Base-by-base conservation (phyloP, 2,113 vertebrate genomes). In the Hydropotes inermis region DNA sequence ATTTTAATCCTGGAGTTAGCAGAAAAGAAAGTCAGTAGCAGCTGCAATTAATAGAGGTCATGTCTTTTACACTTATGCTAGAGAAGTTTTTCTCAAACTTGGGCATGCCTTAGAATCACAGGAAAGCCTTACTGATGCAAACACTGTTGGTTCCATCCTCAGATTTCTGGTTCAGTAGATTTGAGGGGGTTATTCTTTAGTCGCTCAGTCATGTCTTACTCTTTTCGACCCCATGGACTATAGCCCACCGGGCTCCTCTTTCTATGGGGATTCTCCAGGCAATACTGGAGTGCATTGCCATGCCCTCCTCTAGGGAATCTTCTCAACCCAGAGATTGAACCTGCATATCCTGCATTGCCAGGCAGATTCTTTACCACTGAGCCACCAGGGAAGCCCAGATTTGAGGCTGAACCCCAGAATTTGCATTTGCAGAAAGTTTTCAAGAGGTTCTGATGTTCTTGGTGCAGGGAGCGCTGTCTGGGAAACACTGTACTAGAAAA, bases 361-460 rank as follows among this genome's bases (percentile, higher is more conserved):
- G 39, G 70, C 15, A 43, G 70, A 43, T 27, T 76, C 36, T 76
- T 76, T 27, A 43, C 70, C 23, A 43, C 36, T 76, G 70, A 15
- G 39, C 23, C 23, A 43, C 23, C 12, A 76, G 39, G 23, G 39
- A 43, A 27, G 23, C 39, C 70, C 33, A 47, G 5, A 21, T n/a
- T 76, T 82, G 12, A 52, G 1, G 3, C 9, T 12, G 15, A 23
- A 3, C n/a, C n/a, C 23, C 2, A 76, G 5, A 39, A 2, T 52
- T 45, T 17, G 3, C 7, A 25, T 23, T 36, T 52, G 15, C 23
- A n/a, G 19, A 4, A 5, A 27, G 12, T 90, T n/a, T 3, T 30
- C n/a, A 30, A 30, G 3, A 3, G 12, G 0, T 15, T 4, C 1
- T 78, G 8, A 16, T 14, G 30, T 27, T 74, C 0, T 8, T 61